A percentile compares a stretch with the other conserved stretches of the same genome.
phyloP scores from a whole-genome alignment of 2,888 invertebrate genomes.

The Tenthredo distinguenda region DNA sequence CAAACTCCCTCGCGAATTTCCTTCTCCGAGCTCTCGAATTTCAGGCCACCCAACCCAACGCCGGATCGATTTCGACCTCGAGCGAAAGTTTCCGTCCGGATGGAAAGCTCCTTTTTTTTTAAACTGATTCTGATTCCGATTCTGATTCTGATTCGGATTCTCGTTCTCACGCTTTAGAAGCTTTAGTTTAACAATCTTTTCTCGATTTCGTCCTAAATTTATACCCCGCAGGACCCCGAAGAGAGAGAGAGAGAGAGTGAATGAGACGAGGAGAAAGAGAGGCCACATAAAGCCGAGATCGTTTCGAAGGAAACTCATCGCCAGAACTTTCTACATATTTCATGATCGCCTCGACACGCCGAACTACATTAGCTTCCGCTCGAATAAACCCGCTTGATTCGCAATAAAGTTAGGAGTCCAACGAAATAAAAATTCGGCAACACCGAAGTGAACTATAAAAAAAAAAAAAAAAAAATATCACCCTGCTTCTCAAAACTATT shows the following conservation, averaged over 20 bases:
- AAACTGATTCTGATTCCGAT: background rate
- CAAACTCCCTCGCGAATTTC: constrained; percentile 16
- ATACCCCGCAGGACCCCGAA: constrained; percentile 2
- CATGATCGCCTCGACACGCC: constrained; percentile 26
- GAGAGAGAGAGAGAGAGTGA: background rate
- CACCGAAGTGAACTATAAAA: background rate
- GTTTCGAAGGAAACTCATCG: constrained; percentile 26
- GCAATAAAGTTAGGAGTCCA: constrained; percentile 1
- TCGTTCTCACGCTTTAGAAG: constrained; percentile 21
- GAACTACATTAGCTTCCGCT: constrained; percentile 16
- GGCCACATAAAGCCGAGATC: background rate
- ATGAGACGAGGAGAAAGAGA: background rate
- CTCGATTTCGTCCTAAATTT: constrained; percentile 14
- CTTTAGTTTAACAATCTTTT: constrained; percentile 14
- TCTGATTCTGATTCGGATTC: background rate
- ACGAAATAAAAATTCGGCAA: background rate
- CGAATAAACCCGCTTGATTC: constrained; percentile 20
- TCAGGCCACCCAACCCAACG: background rate
- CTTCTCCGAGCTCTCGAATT: constrained; percentile 10
- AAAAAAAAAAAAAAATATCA: background rate
- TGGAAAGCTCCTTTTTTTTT: background rate
- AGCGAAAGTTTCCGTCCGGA: background rate
- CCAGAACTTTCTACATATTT: constrained; percentile 40
- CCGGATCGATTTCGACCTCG: constrained; percentile 26
- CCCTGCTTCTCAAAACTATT: background rate